Evolutionary conservation across 2,888 invertebrate species (phyloP), one percentile per base, ranked within the genome.

Genomic region (Metacarcinus magister): DNA sequence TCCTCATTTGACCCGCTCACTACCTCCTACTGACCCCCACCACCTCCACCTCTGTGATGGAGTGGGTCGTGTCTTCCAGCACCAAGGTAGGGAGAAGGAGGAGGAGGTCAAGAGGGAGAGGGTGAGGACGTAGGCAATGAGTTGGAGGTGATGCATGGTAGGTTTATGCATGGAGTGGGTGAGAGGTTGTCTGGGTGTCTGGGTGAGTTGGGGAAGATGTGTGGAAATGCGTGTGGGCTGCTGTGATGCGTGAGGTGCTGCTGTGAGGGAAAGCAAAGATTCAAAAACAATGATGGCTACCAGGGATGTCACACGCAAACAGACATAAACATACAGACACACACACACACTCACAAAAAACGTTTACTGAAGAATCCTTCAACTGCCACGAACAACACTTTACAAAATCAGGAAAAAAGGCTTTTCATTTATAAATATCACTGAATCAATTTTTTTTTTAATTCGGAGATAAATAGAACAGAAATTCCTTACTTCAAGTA

Each of bases 1-100:
- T 82, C 75, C 75, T 75, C 75, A 75, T 75, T 2, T 28, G 92
- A 92, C 46, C 48, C 32, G 46, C 23, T 92, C n/a, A 92, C 48
- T n/a, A 92, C 32, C 44, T 54, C 48, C 13, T 32, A 16, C 48
- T 32, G 28, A 44, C 48, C 92, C 92, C 32, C n/a, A 48, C 48
- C 48, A 92, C 32, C 54, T 46, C 28, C 54, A 32, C 32, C 46
- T 8, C 16, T 32, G 92, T 48, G 92, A 32, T 92, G 92, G 92
- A 32, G 32, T 48, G 92, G 32, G 54, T 44, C 54, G 48, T 48
- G 48, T 92, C 32, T 32, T 32, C 32, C 82, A 28, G 10, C 8
- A 82, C 28, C 5, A 44, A 46, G 28, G 91, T 92, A 54, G 48
- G 92, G 19, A 13, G 92, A 16, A 13, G 10, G 92, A 54, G 92